Evolutionary conservation across 2,888 invertebrate genomes (phyloP).

Genomic region (Hipparchia sbordonii): DNA sequence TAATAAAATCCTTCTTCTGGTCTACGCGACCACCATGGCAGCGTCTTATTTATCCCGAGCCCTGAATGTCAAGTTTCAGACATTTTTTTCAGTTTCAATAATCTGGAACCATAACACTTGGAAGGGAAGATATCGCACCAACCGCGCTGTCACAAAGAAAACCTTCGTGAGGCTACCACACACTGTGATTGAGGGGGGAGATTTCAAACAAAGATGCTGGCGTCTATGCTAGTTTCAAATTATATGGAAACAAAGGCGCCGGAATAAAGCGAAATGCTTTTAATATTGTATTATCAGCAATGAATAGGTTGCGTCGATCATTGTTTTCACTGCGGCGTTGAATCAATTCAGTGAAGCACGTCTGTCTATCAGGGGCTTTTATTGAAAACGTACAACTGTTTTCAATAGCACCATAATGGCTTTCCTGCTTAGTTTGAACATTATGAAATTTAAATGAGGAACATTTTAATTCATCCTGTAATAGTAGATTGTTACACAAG

Average conservation of each 20-base stretch:
- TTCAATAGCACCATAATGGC: slow-evolving; percentile 13
- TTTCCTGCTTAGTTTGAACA: slow-evolving; percentile 3
- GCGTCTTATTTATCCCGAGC: too few species aligned
- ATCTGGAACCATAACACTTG: too few species aligned
- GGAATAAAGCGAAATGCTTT: slow-evolving; percentile 11
- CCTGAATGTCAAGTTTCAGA: too few species aligned
- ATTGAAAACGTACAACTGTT: slow-evolving; percentile 19
- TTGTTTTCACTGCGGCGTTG: slow-evolving; percentile 23
- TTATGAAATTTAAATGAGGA: background rate
- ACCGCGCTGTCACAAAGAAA: too few species aligned
- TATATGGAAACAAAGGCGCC: slow-evolving; percentile 12
- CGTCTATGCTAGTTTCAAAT: background rate
- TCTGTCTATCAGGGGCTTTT: slow-evolving; percentile 16
- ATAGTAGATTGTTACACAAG: too few species aligned
- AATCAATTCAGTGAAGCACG: slow-evolving; percentile 22
- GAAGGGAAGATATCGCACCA: too few species aligned
- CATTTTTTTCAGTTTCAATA: too few species aligned
- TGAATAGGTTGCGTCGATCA: slow-evolving; percentile 20
- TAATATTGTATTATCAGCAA: slow-evolving; percentile 20
- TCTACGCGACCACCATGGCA: too few species aligned
- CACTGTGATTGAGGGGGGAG: too few species aligned
- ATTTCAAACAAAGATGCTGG: slow-evolving; percentile 5
- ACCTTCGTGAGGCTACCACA: too few species aligned
- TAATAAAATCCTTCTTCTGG: too few species aligned
- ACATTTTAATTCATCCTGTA: too few species aligned